Base-by-base conservation (phyloP, 2,797 vertebrate species). In the Carduelis carduelis region DNA sequence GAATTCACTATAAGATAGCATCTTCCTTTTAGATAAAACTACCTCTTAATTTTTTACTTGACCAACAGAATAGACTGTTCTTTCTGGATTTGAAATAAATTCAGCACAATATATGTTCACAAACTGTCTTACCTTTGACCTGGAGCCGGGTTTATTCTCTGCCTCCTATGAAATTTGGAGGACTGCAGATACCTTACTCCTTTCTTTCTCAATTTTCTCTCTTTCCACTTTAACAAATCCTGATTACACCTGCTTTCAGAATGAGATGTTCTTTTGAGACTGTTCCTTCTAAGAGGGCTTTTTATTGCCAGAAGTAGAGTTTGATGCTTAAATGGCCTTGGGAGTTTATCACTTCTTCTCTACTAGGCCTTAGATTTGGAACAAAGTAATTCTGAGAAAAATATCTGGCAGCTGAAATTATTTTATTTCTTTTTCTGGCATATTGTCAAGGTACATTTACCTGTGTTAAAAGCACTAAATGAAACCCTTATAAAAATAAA, bases 341-440 rank as follows among this genome's bases (percentile, higher is more conserved):
- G 43, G 79, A 88, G 22, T 66, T 95, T 83, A 93, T 83, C 44
- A 77, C 27, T 83, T 81, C 84, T 95, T 95, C 61, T 76, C 94
- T 50, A 78, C 84, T 83, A 83, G 72, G 82, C 57, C 72, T 89
- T 90, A 92, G 57, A 88, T 87, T 94, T 61, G 46, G 69, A 95
- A 75, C 34, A 91, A 93, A 83, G 49, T 91, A 78, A 90, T 93
- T 86, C 53, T 71, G 43, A 19, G 46, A 24, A 78, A 89, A 93
- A 86, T 71, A 93, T 47, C 74, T 94, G 49, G 69, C 69, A 78
- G 76, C 85, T 34, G 5, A 85, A 90, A 89, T 90, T 72, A 64
- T 63, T 92, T 94, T 92, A 49, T 78, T 94, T 81, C 37, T 93
- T 94, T 89, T 37, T 56, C 49, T 94, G 83, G 52, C 80, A 39